These are phyloP conservation scores for Leptodactylus fuscus DNA, from an alignment of 2,113 vertebrate species.

Conservation along the genomic window DNA sequence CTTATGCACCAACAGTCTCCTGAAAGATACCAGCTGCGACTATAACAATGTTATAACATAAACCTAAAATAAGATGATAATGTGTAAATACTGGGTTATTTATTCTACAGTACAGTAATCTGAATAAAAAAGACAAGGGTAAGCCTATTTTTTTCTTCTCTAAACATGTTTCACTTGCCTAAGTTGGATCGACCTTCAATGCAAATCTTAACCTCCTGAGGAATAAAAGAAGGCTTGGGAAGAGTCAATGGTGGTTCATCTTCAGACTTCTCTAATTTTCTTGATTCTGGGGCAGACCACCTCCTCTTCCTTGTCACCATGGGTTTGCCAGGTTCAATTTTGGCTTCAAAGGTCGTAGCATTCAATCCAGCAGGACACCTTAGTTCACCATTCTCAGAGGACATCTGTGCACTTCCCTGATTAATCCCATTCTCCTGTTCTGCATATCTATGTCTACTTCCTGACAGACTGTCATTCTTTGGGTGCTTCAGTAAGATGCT, in stretches of 20 bases:
- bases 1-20: conserved; percentile 80
- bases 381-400: conserved; percentile 90
- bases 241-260: conserved; percentile 94
- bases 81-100: conserved; percentile 90
- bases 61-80: conserved; percentile 90
- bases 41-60: conserved; percentile 88
- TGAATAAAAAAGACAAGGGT: conserved; percentile 81
- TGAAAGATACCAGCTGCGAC: conserved; percentile 83
- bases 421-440: conserved; percentile 92
- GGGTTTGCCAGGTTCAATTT: conserved; percentile 81
- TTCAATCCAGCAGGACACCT: conserved; percentile 81
- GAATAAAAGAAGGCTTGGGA: conserved; percentile 95
- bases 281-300: conserved; percentile 96
- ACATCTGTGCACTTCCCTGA: conserved; percentile 78
- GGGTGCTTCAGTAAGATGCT: conserved; percentile 85
- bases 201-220: conserved; percentile 98
- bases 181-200: conserved; percentile 97
- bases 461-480: conserved; percentile 76
- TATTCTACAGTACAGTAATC: conserved; percentile 93
- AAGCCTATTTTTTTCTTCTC: conserved; percentile 73
- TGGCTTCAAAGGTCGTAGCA: conserved; percentile 75
- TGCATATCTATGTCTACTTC: conserved; percentile 78
- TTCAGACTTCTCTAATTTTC: conserved; percentile 92
- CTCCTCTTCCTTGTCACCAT: conserved; percentile 87
- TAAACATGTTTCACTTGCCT: conserved; percentile 86